Base-by-base conservation (phyloP, 2,888 invertebrate species). In the Tridacna crocea region DNA sequence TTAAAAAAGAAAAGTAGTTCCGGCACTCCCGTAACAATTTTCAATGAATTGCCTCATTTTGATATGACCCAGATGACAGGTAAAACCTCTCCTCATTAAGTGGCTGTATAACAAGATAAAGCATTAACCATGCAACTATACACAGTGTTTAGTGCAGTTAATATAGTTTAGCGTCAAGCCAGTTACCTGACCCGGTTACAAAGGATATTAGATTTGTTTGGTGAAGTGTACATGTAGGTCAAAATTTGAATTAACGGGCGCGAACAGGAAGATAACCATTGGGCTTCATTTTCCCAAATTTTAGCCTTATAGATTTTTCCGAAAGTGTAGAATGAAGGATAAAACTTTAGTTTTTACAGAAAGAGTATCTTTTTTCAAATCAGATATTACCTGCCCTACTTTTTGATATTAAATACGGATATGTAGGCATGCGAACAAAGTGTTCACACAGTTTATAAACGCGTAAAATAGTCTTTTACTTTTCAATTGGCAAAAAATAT, bases 231-330 rank as follows among this genome's bases (percentile, higher is more conserved):
- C 46, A 68, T 68, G 68, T 68, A 12, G 46, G 47, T n/a, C 47
- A 47, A n/a, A 68, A 19, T 68, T 68, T 68, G 22, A 68, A 68
- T n/a, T 68, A 68, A 68, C 68, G 68, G 68, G 46, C 68, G 68
- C 46, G 68, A 68, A 68, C 17, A n/a, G 8, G 22, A 19, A 36
- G 46, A 15, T n/a, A n/a, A 19, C 0, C 24, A 22, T 22, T 60
- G 22, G 8, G 11, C 11, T 24, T 2, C 8, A n/a, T 1, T 22
- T n/a, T 24, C 24, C n/a, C n/a, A 60, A 22, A 60, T 12, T 60
- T 60, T 24, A 55, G 55, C 55, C n/a, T 17, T 55, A 19, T n/a
- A 55, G 55, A 19, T 55, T 55, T 17, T n/a, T 2, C 10, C 4
- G n/a, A 55, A 2, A 19, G 1, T 19, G 55, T n/a, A 17, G 17